These are phyloP conservation scores for Artibeus jamaicensis DNA, from an alignment of 2,797 vertebrate species.

Conservation along the genomic window DNA sequence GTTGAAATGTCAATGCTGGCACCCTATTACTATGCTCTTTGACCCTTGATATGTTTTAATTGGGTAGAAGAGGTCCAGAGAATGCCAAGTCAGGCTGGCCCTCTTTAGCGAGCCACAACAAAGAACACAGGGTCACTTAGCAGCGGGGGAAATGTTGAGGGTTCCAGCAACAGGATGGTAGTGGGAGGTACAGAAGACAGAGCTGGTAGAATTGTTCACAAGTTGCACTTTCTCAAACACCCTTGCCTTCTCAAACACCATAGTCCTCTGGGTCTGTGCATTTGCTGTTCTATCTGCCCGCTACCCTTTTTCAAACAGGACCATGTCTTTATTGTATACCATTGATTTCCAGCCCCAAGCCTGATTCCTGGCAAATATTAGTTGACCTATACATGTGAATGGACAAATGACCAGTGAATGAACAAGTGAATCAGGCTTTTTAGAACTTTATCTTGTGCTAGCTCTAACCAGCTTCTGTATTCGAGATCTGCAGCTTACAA, in stretches of 20 bases:
- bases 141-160: background rate
- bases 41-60: background rate
- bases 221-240: background rate
- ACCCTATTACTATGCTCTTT: background rate
- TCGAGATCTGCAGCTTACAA: background rate
- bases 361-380: background rate
- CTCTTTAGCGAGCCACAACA: background rate
- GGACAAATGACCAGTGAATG: background rate
- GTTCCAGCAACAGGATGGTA: background rate
- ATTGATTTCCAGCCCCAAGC: background rate
- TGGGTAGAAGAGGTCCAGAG: background rate
- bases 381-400: background rate
- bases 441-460: background rate
- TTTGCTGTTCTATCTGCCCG: background rate
- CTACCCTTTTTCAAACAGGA: background rate
- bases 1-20: background rate
- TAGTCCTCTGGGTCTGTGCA: background rate
- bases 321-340: background rate
- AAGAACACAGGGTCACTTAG: background rate
- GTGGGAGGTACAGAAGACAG: background rate
- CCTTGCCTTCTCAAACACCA: background rate
- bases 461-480: background rate
- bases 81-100: background rate
- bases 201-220: background rate
- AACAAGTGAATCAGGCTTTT: background rate